A percentile compares a stretch with the other conserved stretches of the same genome.
These are phyloP conservation scores for Porites evermanni DNA, from an alignment of 92 coral and sea anemone genomes.

Conservation along the genomic window DNA sequence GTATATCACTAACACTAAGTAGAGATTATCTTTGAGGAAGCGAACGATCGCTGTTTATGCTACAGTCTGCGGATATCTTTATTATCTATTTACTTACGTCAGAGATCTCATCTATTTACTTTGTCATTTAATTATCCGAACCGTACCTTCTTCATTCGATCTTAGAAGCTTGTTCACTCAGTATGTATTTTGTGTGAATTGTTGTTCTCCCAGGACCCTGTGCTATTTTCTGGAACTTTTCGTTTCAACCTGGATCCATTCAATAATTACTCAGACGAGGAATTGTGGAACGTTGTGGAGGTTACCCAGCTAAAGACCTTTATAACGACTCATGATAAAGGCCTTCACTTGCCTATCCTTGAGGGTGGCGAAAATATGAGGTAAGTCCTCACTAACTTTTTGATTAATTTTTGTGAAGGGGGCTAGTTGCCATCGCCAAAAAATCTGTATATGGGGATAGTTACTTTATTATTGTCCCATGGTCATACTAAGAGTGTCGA, in stretches of 20 bases:
- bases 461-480: too few species aligned
- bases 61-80: background rate
- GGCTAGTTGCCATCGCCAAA: background rate
- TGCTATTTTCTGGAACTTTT: conserved; percentile 85
- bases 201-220: conserved; percentile 75
- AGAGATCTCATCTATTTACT: background rate
- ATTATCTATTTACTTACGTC: background rate
- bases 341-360: conserved; percentile 59
- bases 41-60: background rate
- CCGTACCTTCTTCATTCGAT: background rate
- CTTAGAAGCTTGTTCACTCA: too few species aligned
- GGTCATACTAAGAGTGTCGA: too few species aligned
- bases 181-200: background rate
- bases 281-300: conserved; percentile 85
- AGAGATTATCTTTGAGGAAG: too few species aligned
- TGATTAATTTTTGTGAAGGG: background rate
- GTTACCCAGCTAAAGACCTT: conserved; percentile 79
- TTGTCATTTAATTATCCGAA: background rate
- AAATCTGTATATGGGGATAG: background rate
- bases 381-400: conserved; percentile 27
- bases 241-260: conserved; percentile 92
- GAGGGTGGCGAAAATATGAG: conserved; percentile 96
- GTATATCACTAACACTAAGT: too few species aligned
- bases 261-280: conserved; percentile 73
- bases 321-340: conserved; percentile 67